Conservation (phyloP, 1,140 invertebrate species). For the Cydia strobilella region DNA sequence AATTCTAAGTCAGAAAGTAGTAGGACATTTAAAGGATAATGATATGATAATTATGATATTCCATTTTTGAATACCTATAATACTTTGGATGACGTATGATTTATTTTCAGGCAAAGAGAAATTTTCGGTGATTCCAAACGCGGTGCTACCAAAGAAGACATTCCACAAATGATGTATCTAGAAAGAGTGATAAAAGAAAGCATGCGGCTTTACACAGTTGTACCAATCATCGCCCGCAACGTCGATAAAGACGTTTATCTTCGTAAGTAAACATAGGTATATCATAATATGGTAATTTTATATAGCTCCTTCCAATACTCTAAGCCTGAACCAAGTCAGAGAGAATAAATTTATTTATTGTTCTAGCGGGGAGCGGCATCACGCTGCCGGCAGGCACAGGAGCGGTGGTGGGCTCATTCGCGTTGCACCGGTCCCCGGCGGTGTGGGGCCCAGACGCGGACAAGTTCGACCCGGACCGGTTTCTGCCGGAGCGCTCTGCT, state of each 20-base stretch:
- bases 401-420: constrained; percentile 54
- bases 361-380: constrained; percentile 49
- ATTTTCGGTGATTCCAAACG: constrained; percentile 57
- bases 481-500: constrained; percentile 79
- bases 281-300: too few relatives aligned
- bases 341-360: not conserved
- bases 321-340: not conserved
- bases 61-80: too few relatives aligned
- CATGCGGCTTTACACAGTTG: constrained; percentile 66
- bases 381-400: constrained; percentile 59
- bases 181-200: constrained; percentile 72
- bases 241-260: constrained; percentile 57
- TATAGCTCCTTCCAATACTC: not conserved
- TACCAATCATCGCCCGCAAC: constrained; percentile 63
- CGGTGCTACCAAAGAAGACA: constrained; percentile 56
- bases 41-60: not conserved
- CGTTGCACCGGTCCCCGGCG: constrained; percentile 73
- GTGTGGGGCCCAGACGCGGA: constrained; percentile 81
- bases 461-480: constrained; percentile 85
- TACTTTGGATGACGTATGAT: not conserved
- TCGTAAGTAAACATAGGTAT: constrained; percentile 46
- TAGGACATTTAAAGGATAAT: not conserved
- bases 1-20: not conserved
- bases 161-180: constrained; percentile 59
- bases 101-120: constrained; percentile 51